These are phyloP conservation scores for Artemisiospiza belli DNA, from an alignment of 2,113 vertebrate genomes.

Conservation along the genomic window DNA sequence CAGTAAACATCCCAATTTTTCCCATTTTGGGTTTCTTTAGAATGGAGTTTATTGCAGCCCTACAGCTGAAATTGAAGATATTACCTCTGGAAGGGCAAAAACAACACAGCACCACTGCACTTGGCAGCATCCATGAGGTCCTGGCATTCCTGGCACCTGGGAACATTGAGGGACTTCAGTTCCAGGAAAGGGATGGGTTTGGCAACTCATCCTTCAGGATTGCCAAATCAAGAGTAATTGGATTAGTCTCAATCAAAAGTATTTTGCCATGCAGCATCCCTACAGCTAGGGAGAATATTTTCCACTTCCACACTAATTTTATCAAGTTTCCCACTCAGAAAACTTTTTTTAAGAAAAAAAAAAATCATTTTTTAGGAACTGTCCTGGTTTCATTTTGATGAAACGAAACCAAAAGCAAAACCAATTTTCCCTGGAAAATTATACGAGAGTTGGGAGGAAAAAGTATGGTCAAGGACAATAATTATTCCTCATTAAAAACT, in stretches of 20 bases:
- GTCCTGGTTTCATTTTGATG: too few relatives aligned
- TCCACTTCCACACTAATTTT: not conserved
- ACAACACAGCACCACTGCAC: not conserved
- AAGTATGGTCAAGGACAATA: not conserved
- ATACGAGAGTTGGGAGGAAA: not conserved
- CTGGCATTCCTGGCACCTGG: not conserved
- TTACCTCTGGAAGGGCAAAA: not conserved
- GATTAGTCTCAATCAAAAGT: not conserved
- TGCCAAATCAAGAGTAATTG: not conserved
- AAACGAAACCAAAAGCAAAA: not conserved
- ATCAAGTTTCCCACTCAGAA: not conserved
- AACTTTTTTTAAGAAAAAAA: too few relatives aligned
- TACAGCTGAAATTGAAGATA: not conserved
- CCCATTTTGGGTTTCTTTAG: not conserved
- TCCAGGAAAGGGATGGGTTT: not conserved
- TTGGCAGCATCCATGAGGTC: rapidly evolving
- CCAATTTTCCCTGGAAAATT: not conserved
- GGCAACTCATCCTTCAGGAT: not conserved
- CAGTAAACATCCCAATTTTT: not conserved
- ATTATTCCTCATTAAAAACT: not conserved
- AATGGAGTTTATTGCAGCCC: not conserved
- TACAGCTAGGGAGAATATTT: not conserved
- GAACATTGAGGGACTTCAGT: not conserved
- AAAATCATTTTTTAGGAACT: not conserved
- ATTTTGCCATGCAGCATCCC: not conserved